A percentile compares a stretch with the other conserved stretches of the same genome.
Conservation (phyloP, 2,113 vertebrate species). For the Dinomys branickii region DNA sequence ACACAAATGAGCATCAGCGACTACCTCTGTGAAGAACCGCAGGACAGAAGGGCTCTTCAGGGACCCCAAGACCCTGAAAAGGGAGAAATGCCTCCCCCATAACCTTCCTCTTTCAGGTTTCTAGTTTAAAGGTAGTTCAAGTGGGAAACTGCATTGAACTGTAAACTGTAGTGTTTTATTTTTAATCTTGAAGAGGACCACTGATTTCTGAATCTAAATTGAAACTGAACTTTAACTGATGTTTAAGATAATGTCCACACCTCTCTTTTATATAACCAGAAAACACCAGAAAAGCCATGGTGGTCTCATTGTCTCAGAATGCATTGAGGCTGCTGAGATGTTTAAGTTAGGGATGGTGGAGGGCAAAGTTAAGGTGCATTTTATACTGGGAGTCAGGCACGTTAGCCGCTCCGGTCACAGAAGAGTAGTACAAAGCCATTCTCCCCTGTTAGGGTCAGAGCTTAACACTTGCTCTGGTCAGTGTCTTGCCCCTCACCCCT, state of each 20-base stretch:
- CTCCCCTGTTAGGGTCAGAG: background rate
- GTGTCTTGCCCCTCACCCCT: background rate
- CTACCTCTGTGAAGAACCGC: background rate
- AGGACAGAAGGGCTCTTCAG: background rate
- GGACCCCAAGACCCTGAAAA: background rate
- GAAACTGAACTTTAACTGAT: background rate
- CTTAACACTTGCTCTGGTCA: background rate
- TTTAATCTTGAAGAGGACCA: background rate
- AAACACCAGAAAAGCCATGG: background rate
- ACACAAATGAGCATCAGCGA: background rate
- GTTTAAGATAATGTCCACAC: background rate
- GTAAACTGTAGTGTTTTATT: background rate
- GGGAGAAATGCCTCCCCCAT: fast-evolving
- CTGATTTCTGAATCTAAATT: background rate
- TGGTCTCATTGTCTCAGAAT: background rate
- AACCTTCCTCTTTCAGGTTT: background rate
- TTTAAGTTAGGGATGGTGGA: background rate
- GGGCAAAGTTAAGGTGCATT: background rate
- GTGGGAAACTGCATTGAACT: background rate
- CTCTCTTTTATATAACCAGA: background rate
- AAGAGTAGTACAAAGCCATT: background rate
- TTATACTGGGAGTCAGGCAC: background rate
- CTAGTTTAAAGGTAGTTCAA: background rate
- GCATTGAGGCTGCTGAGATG: background rate
- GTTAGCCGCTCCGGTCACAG: background rate